phyloP scores from a whole-genome alignment of 2,797 vertebrate genomes.

The Ctenopoma kingsleyae region DNA sequence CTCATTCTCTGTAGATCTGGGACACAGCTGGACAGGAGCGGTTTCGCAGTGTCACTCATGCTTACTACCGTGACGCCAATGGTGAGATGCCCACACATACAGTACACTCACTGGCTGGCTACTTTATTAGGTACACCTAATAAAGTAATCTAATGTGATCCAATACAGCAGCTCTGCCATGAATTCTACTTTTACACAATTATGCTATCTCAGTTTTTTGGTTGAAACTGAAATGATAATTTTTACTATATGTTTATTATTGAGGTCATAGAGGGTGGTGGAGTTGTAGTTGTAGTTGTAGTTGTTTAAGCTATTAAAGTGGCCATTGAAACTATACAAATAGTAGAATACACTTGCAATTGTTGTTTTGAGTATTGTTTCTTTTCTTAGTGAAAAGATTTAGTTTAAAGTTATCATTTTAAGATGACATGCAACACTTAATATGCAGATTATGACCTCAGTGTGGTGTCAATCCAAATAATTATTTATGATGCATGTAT shows the following conservation, averaged over 20 bases:
- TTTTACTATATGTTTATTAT: no score
- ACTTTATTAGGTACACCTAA: no score
- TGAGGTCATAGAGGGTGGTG: no score
- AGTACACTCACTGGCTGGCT: no score
- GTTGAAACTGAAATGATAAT: no score
- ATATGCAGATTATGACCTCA: conserved; percentile 76
- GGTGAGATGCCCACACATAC: conserved; percentile 81
- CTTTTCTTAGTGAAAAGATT: conserved; percentile 7
- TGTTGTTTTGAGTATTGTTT: background rate
- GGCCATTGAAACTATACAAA: background rate
- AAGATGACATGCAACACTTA: background rate
- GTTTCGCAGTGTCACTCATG: conserved; percentile 91
- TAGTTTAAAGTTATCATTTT: background rate
- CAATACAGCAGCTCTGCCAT: no score
- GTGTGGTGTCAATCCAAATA: conserved; percentile 30
- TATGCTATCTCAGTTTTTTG: no score
- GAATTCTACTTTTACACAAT: no score
- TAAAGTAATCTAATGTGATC: no score
- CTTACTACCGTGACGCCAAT: conserved; percentile 91
- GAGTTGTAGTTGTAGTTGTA: no score
- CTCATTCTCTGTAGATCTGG: conserved; percentile 87
- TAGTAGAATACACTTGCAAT: conserved; percentile 1
- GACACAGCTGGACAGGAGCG: conserved; percentile 93
- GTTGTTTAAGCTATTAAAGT: no score
- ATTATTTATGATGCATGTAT: background rate